Conservation (phyloP, 2,888 invertebrate species). For the Helobdella robusta region DNA sequence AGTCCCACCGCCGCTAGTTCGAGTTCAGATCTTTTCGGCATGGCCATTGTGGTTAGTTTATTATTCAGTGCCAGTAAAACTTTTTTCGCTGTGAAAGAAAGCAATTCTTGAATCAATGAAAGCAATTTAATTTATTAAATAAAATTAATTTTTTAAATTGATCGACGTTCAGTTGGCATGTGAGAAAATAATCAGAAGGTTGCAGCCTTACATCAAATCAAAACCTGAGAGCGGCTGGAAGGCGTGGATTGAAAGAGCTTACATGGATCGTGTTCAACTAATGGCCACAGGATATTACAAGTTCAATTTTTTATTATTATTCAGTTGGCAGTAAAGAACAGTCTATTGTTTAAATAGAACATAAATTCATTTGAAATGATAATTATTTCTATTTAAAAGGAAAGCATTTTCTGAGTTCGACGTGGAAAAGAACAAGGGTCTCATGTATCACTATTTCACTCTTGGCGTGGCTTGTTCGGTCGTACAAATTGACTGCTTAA, state of each 20-base stretch:
- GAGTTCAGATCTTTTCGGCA: constrained; percentile 45
- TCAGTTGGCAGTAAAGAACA: too few species aligned
- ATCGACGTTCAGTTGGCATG: constrained; percentile 61
- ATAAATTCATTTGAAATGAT: too few species aligned
- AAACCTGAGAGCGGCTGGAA: constrained; percentile 73
- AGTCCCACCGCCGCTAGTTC: constrained; percentile 46
- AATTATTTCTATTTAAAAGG: too few species aligned
- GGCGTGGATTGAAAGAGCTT: constrained; percentile 58
- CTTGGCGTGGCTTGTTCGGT: constrained; percentile 42
- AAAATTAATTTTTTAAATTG: not conserved
- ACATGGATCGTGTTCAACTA: constrained; percentile 34
- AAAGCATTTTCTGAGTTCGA: too few species aligned
- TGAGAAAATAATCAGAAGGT: constrained; percentile 60
- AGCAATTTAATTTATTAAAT: not conserved
- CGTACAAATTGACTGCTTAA: constrained; percentile 46
- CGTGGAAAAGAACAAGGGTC: constrained; percentile 56
- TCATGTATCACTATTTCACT: constrained; percentile 43
- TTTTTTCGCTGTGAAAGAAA: not conserved
- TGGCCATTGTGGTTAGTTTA: constrained; percentile 41
- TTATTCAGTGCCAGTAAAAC: not conserved
- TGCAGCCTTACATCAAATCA: constrained; percentile 64
- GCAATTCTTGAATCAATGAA: not conserved
- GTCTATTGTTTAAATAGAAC: too few species aligned
- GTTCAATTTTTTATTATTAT: constrained; percentile 25
- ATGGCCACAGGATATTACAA: constrained; percentile 38